phyloP scores from a whole-genome alignment of 2,113 vertebrate species.

The Channa maculata region DNA sequence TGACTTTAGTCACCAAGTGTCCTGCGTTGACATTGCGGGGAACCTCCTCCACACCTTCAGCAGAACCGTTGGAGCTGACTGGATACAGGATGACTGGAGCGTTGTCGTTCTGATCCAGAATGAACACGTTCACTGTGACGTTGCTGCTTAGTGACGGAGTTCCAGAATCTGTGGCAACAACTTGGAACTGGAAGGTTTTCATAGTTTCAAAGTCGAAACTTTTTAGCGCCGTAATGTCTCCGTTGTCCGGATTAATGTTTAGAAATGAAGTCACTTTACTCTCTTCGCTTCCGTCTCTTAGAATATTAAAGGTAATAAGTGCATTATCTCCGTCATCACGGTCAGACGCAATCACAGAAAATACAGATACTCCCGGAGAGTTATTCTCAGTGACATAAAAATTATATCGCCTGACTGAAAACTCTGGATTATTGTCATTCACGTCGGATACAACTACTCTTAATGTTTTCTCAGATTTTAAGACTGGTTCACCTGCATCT shows the following conservation, averaged over 20 bases:
- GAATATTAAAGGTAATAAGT: slow-evolving; percentile 59
- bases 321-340: slow-evolving; percentile 48
- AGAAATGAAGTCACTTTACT: slow-evolving; percentile 15
- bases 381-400: slow-evolving; percentile 76
- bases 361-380: slow-evolving; percentile 39
- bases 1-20: too few species aligned
- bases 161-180: slow-evolving; percentile 19
- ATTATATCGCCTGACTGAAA: slow-evolving; percentile 35
- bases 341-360: slow-evolving; percentile 67
- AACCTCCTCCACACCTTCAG: too few species aligned
- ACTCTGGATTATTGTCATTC: slow-evolving; percentile 67
- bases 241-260: slow-evolving; percentile 9
- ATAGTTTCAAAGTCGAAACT: slow-evolving; percentile 44
- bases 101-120: too few species aligned
- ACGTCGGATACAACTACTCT: slow-evolving; percentile 71
- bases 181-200: slow-evolving; percentile 11
- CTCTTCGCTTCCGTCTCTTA: background rate
- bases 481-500: slow-evolving; percentile 70
- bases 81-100: too few species aligned
- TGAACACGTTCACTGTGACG: too few species aligned
- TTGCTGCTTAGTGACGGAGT: slow-evolving; percentile 5
- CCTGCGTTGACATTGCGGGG: too few species aligned
- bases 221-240: slow-evolving; percentile 23
- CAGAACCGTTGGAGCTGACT: too few species aligned
- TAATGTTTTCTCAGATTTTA: slow-evolving; percentile 64